Conservation (phyloP, 2,888 invertebrate genomes). For the Carcina quercana region DNA sequence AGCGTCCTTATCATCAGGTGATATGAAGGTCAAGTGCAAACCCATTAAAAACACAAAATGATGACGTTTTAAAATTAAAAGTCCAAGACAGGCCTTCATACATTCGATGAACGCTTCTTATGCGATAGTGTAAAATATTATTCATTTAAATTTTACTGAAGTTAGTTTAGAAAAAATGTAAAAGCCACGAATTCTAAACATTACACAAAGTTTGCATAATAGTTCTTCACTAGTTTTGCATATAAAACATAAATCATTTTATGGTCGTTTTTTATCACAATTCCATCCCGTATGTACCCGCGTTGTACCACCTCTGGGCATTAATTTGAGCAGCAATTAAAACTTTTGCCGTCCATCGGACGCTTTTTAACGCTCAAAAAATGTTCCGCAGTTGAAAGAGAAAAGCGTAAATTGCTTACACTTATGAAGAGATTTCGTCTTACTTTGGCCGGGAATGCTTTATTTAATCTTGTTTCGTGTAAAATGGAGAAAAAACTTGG, state of each 20-base stretch:
- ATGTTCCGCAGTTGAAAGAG: conserved; percentile 5
- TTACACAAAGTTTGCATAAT: background rate
- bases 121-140: background rate
- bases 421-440: no score
- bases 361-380: conserved; percentile 32
- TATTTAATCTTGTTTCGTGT: no score
- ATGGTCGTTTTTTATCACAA: background rate
- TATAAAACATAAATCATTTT: background rate
- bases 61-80: no score
- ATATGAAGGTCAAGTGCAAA: no score
- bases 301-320: conserved; percentile 26
- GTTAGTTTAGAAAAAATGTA: background rate
- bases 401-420: conserved; percentile 1
- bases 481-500: no score
- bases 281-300: conserved; percentile 17
- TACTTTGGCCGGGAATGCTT: no score
- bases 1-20: no score
- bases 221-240: background rate
- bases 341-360: conserved; percentile 40
- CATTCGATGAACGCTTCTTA: background rate
- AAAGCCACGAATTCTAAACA: background rate
- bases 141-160: background rate
- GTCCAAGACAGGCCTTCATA: no score
- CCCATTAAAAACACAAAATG: no score
- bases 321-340: conserved; percentile 59